Percentiles rank a stretch among this genome's conserved stretches.
These are phyloP conservation scores for Theristicus caerulescens DNA, from an alignment of 2,113 vertebrate genomes.

Conservation along the genomic window DNA sequence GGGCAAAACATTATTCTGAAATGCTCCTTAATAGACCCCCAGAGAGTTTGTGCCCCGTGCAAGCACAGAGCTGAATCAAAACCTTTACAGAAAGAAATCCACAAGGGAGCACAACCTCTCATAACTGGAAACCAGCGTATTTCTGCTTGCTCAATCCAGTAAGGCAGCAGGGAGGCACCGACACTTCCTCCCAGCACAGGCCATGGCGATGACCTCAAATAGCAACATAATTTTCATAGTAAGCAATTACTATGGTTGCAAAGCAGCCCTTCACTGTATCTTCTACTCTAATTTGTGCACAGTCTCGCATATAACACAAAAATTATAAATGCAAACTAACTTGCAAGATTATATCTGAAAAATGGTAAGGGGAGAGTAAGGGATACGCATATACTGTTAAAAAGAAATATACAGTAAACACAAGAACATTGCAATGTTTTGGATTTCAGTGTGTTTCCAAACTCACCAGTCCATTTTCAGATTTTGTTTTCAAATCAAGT, in stretches of 20 bases:
- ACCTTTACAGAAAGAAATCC: neutral
- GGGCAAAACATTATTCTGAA: neutral
- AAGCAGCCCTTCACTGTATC: neutral
- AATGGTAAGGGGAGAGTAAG: neutral
- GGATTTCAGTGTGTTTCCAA: neutral
- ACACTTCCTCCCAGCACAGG: neutral
- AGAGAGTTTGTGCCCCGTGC: neutral
- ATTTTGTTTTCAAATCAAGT: conserved; percentile 96
- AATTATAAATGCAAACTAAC: neutral
- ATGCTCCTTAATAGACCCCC: neutral
- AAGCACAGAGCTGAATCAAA: neutral
- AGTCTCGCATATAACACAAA: neutral
- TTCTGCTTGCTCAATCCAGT: neutral
- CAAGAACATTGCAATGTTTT: neutral
- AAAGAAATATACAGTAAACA: neutral
- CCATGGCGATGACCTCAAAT: neutral
- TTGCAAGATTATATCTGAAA: neutral
- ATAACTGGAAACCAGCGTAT: neutral
- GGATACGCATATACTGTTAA: neutral
- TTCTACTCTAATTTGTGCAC: neutral
- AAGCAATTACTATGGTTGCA: neutral
- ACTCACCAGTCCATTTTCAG: conserved; percentile 97
- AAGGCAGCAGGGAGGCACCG: neutral
- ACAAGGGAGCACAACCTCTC: neutral
- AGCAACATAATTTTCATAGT: neutral